Evolutionary conservation across 2,797 vertebrate genomes (phyloP), one percentile per base, ranked within the genome.

Genomic region (Enteromius radiatus): DNA sequence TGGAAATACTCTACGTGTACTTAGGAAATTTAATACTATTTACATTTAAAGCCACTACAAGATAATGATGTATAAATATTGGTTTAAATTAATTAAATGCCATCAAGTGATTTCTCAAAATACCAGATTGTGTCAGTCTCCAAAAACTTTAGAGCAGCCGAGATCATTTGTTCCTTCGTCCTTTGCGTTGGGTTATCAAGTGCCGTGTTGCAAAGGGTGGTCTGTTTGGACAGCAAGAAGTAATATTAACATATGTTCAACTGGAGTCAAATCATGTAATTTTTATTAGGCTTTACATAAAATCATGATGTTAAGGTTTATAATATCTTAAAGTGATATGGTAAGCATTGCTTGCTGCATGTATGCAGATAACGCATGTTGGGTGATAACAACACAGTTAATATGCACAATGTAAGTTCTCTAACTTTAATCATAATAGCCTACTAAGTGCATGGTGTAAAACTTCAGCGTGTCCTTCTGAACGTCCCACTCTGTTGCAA

Each of bases 81-180:
- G 21, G 6, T 78, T 52, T 23, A 6, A 6, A n/a, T 23, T 31
- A 5, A n/a, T n/a, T 6, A 8, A 73, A 81, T 4, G 23, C 56
- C 41, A 63, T 38, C 12, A 69, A 41, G 70, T 36, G 64, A 61
- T 9, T 9, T 0, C 17, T 33, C 1, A 17, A 0, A 69, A 71
- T 94, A 99, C 98, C 98, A 99, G 89, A 99, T 63, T 0, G 98
- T 98, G 88, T 99, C 98, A 0, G 98, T 99, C 78, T 99, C 98
- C 91, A 99, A 91, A 89, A 94, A 99, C 91, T 99, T 99, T 76
- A 98, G 90, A 0, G 96, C 93, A 0, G 97, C 95, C 4, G 10
- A 90, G 87, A 99, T 98, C 84, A 99, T 94, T 86, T 98, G 96
- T 0, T 90, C 93, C 87, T 95, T 96, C 88, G 88, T 93, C n/a